Evolutionary conservation across 2,888 invertebrate species (phyloP), one percentile per base, ranked within the genome.

Genomic region (Eubasilissa splendida): DNA sequence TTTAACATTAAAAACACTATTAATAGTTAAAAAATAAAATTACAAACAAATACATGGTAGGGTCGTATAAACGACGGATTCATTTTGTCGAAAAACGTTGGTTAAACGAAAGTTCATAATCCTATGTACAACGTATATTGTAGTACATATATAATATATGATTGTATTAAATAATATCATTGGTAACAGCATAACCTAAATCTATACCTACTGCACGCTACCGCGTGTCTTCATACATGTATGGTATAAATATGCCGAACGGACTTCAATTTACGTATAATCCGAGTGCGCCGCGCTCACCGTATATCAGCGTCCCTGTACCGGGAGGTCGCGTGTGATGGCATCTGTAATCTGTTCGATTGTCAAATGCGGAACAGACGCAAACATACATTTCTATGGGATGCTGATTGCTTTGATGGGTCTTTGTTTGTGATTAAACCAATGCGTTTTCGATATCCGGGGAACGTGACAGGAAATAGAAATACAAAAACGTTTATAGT

Each of bases 391-490:
- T n/a, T 76, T 76, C 53, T 76, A 76, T 68, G 76, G 76, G 63
- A 8, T 14, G 52, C 70, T 77, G 77, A 77, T 77, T 77, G 70
- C 77, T 77, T 77, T 77, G 50, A 70, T 22, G 42, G 50, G 9
- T 31, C 70, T 58, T 68, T 58, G 58, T 66, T 65, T 65, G 68
- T 12, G 77, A 70, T 77, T 56, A 58, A 76, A 3, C 53, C 8
- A 54, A 71, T 71, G 14, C 50, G 71, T 71, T 54, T 71, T 53
- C 71, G 56, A 71, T 71, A 58, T 58, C 58, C 58, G 11, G n/a
- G 12, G 58, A 42, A 42, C 63, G 22, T 4, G 11, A 11, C 60
- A 11, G 22, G 11, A 31, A 63, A 22, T 22, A 31, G 63, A 63
- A 33, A 33, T 12, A 63, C 22, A 11, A 42, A 12, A 5, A 11